Evolutionary conservation across 2,113 vertebrate species (phyloP).

Genomic region (Tupaia chinensis): DNA sequence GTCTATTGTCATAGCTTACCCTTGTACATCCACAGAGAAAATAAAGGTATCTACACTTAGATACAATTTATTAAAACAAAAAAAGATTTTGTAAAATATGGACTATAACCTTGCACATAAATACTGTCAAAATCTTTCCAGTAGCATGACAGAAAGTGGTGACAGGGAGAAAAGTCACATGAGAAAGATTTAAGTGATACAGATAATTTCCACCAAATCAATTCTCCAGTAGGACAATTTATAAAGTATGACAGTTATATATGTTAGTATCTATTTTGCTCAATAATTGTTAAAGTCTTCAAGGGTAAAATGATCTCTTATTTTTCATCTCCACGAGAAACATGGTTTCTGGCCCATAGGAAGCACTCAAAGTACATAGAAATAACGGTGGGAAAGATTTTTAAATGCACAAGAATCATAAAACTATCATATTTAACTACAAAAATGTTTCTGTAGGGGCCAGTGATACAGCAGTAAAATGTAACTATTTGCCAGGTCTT

Average conservation of each 20-base stretch:
- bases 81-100: neutral
- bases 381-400: constrained; percentile 22
- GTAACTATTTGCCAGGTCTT: too few species aligned
- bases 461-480: too few species aligned
- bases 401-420: constrained; percentile 1
- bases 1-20: neutral
- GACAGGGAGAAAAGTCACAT: neutral
- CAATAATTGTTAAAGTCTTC: neutral
- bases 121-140: neutral
- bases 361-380: neutral
- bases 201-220: neutral
- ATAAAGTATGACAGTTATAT: neutral
- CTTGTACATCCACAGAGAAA: neutral
- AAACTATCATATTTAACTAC: constrained; percentile 65
- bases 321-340: neutral
- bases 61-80: neutral
- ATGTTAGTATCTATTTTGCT: neutral
- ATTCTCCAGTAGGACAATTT: neutral
- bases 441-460: constrained; percentile 47
- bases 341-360: neutral
- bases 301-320: neutral
- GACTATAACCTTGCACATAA: neutral
- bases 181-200: neutral
- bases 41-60: neutral
- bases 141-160: neutral